These are phyloP conservation scores for Coturnix japonica DNA, from an alignment of 2,113 vertebrate species.

Conservation along the genomic window DNA sequence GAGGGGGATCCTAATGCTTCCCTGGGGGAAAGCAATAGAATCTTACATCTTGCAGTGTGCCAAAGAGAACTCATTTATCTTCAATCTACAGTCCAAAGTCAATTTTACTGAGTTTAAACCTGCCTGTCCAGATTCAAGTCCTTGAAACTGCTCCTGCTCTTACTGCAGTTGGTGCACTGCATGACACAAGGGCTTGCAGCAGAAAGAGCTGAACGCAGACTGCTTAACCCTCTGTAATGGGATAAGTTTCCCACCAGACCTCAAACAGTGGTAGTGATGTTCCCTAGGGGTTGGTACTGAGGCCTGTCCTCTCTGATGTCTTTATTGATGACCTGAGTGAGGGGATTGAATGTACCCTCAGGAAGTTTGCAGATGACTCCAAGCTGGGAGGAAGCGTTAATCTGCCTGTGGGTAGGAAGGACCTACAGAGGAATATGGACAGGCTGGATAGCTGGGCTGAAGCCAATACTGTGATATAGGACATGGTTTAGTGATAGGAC, in stretches of 20 bases:
- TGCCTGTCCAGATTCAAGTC: neutral
- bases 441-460: too few relatives aligned
- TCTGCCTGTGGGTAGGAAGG: too few relatives aligned
- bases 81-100: neutral
- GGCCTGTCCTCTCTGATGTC: too few relatives aligned
- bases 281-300: too few relatives aligned
- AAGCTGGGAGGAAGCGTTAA: too few relatives aligned
- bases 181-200: neutral
- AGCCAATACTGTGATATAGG: neutral
- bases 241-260: neutral
- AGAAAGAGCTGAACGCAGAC: neutral
- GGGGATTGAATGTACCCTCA: too few relatives aligned
- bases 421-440: too few relatives aligned
- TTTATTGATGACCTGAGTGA: too few relatives aligned
- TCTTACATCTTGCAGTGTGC: neutral
- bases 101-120: neutral
- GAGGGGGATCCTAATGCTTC: neutral
- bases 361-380: too few relatives aligned
- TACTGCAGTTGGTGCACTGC: neutral
- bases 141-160: neutral
- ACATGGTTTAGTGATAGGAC: neutral
- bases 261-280: neutral
- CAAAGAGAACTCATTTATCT: neutral
- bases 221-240: neutral
- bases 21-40: neutral